A percentile compares a stretch with the other conserved stretches of the same genome.
Conservation (phyloP, 2,113 vertebrate genomes). For the Grallaria varia region DNA sequence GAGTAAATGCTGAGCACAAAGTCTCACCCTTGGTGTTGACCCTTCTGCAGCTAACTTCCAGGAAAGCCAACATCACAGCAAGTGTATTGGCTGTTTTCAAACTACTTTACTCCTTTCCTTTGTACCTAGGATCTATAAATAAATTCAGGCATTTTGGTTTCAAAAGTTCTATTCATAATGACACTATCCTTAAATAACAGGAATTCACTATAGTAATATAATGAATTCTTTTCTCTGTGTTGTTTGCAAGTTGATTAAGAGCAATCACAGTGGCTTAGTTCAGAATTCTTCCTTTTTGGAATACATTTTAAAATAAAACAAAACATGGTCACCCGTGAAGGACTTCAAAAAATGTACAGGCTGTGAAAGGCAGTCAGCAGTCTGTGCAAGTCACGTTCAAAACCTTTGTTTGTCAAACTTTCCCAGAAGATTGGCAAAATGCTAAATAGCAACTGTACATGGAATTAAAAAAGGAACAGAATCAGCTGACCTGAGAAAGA, state of each 20-base stretch:
- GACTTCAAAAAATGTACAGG: conserved; percentile 61
- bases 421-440: conserved; percentile 69
- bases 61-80: not conserved
- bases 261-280: conserved; percentile 54
- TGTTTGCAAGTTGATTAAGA: conserved; percentile 45
- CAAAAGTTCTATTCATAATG: conserved; percentile 40
- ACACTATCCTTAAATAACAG: conserved; percentile 22
- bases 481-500: conserved; percentile 66
- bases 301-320: conserved; percentile 67
- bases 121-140: not conserved
- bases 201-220: conserved; percentile 10
- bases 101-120: not conserved
- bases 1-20: not conserved
- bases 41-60: not conserved
- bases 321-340: conserved; percentile 42
- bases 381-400: conserved; percentile 71
- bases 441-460: conserved; percentile 71
- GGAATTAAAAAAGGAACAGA: conserved; percentile 59
- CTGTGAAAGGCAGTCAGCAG: conserved; percentile 51
- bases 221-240: conserved; percentile 52
- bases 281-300: conserved; percentile 36
- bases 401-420: conserved; percentile 69
- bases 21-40: not conserved
- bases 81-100: not conserved
- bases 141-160: conserved; percentile 39